phyloP scores from a whole-genome alignment of 1,140 invertebrate species.

The Hydropsyche tenuis region DNA sequence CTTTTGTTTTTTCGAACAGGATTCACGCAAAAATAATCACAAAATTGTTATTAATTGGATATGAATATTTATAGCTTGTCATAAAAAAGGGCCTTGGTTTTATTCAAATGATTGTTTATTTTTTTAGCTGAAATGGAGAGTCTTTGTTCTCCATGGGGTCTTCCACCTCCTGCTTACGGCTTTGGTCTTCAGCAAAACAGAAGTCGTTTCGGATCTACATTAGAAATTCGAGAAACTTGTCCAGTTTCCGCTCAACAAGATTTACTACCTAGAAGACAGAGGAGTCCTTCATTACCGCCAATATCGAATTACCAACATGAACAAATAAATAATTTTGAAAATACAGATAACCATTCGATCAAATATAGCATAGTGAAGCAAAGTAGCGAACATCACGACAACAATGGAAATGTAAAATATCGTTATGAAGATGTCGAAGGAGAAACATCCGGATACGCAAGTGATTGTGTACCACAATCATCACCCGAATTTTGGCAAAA shows the following conservation, averaged over 20 bases:
- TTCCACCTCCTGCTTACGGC: conserved; percentile 55
- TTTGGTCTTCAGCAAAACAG: conserved; percentile 57
- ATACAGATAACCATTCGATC: neutral
- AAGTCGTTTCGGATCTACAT: conserved; percentile 60
- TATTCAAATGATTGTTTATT: neutral
- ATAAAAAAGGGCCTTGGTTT: neutral
- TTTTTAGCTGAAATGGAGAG: conserved; percentile 67
- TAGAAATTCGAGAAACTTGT: conserved; percentile 59
- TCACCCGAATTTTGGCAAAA: conserved; percentile 52
- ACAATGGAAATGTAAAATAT: conserved; percentile 56
- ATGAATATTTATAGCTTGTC: neutral
- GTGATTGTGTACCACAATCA: conserved; percentile 67
- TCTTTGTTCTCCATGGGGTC: conserved; percentile 62
- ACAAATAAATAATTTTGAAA: conserved; percentile 1
- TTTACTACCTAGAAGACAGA: conserved; percentile 55
- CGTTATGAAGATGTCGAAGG: conserved; percentile 67
- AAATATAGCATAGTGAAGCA: neutral
- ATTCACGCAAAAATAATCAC: too few species aligned
- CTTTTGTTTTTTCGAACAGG: too few species aligned
- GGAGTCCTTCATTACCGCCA: conserved; percentile 68
- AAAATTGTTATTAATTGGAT: neutral
- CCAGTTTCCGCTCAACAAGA: conserved; percentile 58
- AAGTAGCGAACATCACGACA: neutral
- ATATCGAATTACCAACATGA: conserved; percentile 56
- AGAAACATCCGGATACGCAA: conserved; percentile 76